These are phyloP conservation scores for Orgyia antiqua DNA, from an alignment of 2,888 invertebrate genomes.

Conservation along the genomic window DNA sequence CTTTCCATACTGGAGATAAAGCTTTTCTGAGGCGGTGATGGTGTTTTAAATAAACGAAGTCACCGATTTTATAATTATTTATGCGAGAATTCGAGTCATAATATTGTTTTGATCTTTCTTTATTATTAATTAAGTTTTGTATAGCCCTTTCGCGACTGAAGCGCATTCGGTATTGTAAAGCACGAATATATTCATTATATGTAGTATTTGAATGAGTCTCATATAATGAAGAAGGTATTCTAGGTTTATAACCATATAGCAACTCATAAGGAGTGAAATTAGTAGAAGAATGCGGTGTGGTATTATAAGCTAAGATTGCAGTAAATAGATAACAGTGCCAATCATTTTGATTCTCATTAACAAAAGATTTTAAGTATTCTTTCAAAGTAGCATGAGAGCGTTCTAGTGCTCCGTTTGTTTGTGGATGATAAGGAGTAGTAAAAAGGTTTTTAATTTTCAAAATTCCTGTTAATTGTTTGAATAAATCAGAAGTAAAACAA, in stretches of 20 bases:
- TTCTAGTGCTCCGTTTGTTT: constrained; percentile 9
- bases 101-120: constrained; percentile 29
- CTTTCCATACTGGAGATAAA: constrained; percentile 27
- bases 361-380: background rate
- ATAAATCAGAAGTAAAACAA: background rate
- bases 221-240: background rate
- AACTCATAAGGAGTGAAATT: background rate
- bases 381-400: constrained; percentile 20
- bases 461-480: constrained; percentile 5
- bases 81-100: constrained; percentile 14
- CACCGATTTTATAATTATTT: background rate
- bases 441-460: constrained; percentile 9
- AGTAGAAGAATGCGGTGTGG: background rate
- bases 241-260: background rate
- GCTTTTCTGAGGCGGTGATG: constrained; percentile 19
- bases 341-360: background rate
- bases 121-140: constrained; percentile 18
- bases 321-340: background rate
- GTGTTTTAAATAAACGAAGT: constrained; percentile 19
- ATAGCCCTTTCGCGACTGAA: constrained; percentile 12
- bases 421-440: constrained; percentile 3
- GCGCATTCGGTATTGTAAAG: constrained; percentile 25
- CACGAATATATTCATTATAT: constrained; percentile 24
- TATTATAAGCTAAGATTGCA: background rate
- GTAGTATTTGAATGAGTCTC: constrained; percentile 1